Evolutionary conservation across 2,888 invertebrate genomes (phyloP).

Genomic region (Allacma fusca): DNA sequence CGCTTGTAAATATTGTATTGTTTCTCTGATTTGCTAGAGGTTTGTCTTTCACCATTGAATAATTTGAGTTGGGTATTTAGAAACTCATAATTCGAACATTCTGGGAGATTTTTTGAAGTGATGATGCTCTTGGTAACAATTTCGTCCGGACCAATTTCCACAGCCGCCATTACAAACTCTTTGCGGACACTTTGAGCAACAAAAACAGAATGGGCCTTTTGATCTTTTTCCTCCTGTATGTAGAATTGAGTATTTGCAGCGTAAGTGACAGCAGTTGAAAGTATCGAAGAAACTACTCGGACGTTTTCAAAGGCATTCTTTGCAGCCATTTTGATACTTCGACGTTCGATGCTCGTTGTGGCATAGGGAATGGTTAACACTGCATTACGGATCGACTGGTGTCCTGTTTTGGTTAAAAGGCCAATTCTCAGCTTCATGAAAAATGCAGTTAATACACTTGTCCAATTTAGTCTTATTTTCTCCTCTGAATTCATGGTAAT

Average conservation of each 20-base stretch:
- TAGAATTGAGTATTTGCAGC: background rate
- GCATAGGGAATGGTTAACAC: background rate
- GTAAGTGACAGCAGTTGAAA: background rate
- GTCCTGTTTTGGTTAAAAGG: background rate
- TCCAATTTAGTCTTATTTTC: background rate
- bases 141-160: background rate
- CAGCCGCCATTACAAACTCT: background rate
- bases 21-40: background rate
- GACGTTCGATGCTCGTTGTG: background rate
- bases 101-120: background rate
- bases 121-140: background rate
- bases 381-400: background rate
- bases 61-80: background rate
- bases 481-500: background rate
- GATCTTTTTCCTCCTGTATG: background rate
- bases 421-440: background rate
- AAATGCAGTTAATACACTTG: background rate
- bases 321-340: background rate
- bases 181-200: background rate
- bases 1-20: background rate
- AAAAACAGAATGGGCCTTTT: background rate
- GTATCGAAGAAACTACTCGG: background rate
- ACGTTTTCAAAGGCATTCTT: background rate
- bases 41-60: background rate
- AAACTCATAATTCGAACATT: background rate